Percentiles rank a stretch among this genome's conserved stretches.
Evolutionary conservation across 1,140 invertebrate species (phyloP).

Genomic region (Hypsibius dujardini): DNA sequence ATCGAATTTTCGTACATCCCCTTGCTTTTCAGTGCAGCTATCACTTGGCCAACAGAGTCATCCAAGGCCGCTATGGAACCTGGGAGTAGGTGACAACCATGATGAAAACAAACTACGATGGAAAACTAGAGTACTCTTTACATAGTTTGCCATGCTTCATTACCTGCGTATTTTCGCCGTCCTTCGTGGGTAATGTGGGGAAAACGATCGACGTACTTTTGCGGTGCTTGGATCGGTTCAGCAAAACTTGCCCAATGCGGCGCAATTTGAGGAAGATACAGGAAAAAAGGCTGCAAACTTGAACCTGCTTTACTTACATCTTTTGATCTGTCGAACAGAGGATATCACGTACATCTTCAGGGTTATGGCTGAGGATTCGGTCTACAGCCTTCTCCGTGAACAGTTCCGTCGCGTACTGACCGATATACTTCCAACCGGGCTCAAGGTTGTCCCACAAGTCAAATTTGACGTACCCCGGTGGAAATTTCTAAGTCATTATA

Average conservation of each 20-base stretch:
- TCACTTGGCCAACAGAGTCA: slow-evolving; percentile 58
- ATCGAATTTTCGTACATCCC: slow-evolving; percentile 58
- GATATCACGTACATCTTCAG: neutral
- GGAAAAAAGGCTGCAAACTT: slow-evolving; percentile 47
- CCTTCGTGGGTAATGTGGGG: slow-evolving; percentile 28
- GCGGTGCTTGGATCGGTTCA: slow-evolving; percentile 33
- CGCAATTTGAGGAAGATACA: slow-evolving; percentile 65
- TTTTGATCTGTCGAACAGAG: slow-evolving; percentile 14
- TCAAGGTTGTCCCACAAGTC: slow-evolving; percentile 34
- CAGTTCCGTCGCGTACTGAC: slow-evolving; percentile 36
- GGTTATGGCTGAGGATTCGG: slow-evolving; percentile 49
- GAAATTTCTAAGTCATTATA: too few relatives aligned
- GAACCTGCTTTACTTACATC: neutral
- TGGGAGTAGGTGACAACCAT: slow-evolving; percentile 28
- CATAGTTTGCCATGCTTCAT: slow-evolving; percentile 27
- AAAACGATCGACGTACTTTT: slow-evolving; percentile 29
- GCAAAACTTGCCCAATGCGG: slow-evolving; percentile 65
- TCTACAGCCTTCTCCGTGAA: slow-evolving; percentile 30
- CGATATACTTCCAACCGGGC: slow-evolving; percentile 53
- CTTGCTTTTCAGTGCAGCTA: slow-evolving; percentile 44
- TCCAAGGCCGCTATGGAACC: slow-evolving; percentile 63
- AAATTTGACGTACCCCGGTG: too few relatives aligned
- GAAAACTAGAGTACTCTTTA: slow-evolving; percentile 4
- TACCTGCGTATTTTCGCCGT: slow-evolving; percentile 28
- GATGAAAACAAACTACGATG: neutral